A percentile compares a stretch with the other conserved stretches of the same genome.
Conservation (phyloP, 30 jellyfish, hydroid and myxozoan genomes). For the Aurelia sp. region DNA sequence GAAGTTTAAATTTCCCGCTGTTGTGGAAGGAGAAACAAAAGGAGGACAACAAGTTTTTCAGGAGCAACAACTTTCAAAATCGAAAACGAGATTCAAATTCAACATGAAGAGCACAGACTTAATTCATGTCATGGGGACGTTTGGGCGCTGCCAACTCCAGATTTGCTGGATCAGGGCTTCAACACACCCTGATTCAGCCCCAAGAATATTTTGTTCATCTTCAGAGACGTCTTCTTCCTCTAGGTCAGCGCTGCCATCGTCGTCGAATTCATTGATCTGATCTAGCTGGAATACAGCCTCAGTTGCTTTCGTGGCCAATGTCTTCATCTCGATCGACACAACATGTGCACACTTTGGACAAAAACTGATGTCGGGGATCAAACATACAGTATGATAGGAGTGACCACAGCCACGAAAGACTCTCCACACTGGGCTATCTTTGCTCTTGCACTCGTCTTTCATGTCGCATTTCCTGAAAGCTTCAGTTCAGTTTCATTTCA, state of each 20-base stretch:
- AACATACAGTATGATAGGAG: slow-evolving; percentile 2
- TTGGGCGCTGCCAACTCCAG: slow-evolving; percentile 4
- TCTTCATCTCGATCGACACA: slow-evolving; percentile 1
- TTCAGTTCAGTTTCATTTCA: too few species aligned
- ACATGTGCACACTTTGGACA: background rate
- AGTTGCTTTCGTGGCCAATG: background rate
- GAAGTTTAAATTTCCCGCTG: too few species aligned
- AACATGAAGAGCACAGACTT: too few species aligned
- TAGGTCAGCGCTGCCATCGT: background rate
- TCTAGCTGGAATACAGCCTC: background rate
- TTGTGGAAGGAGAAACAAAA: too few species aligned
- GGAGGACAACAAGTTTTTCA: too few species aligned
- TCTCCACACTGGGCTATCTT: slow-evolving; percentile 1
- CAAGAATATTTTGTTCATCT: background rate
- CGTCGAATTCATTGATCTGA: background rate
- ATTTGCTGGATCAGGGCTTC: background rate
- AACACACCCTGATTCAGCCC: slow-evolving; percentile 1
- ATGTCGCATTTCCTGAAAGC: slow-evolving; percentile 4
- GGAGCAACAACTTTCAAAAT: too few species aligned
- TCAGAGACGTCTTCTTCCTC: background rate
- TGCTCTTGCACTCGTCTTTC: slow-evolving; percentile 3
- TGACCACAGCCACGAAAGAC: slow-evolving; percentile 11
- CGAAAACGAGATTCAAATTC: too few species aligned
- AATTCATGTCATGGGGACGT: background rate
- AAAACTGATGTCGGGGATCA: background rate